Evolutionary conservation across 2,888 invertebrate genomes (phyloP).

Genomic region (Pharmacophagus antenor): DNA sequence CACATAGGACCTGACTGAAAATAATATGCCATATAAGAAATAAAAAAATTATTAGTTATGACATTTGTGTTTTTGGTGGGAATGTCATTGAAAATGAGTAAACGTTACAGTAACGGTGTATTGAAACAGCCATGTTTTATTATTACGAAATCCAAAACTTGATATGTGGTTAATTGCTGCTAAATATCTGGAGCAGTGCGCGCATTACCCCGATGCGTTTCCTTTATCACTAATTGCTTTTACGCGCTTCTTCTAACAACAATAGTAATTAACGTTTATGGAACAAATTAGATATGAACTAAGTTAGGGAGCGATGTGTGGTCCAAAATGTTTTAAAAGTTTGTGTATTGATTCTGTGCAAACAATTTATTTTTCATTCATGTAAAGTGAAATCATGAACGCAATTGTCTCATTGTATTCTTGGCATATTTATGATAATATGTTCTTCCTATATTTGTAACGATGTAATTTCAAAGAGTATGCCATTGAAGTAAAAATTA

Average conservation of each 20-base stretch:
- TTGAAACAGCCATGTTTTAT: too few species aligned
- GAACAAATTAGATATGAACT: conserved; percentile 30
- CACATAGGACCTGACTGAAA: too few species aligned
- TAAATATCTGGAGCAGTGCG: conserved; percentile 16
- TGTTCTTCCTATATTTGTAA: too few species aligned
- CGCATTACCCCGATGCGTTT: conserved; percentile 21
- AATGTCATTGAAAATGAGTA: too few species aligned
- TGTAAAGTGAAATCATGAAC: too few species aligned
- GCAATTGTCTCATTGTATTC: too few species aligned
- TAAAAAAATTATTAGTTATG: neutral
- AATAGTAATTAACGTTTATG: conserved; percentile 28
- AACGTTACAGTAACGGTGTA: too few species aligned
- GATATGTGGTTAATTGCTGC: conserved; percentile 21
- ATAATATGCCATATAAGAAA: neutral
- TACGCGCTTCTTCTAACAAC: conserved; percentile 22
- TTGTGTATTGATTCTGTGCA: neutral
- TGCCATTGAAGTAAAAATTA: too few species aligned
- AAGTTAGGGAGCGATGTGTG: conserved; percentile 27
- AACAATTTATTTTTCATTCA: neutral
- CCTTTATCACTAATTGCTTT: conserved; percentile 29
- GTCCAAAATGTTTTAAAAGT: conserved; percentile 4
- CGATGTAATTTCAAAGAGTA: too few species aligned
- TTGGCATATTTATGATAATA: too few species aligned
- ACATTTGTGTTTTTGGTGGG: neutral
- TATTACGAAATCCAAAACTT: conserved; percentile 12